A percentile compares a stretch with the other conserved stretches of the same genome.
Evolutionary conservation across 2,797 vertebrate species (phyloP).

Genomic region (Decapterus maruadsi): DNA sequence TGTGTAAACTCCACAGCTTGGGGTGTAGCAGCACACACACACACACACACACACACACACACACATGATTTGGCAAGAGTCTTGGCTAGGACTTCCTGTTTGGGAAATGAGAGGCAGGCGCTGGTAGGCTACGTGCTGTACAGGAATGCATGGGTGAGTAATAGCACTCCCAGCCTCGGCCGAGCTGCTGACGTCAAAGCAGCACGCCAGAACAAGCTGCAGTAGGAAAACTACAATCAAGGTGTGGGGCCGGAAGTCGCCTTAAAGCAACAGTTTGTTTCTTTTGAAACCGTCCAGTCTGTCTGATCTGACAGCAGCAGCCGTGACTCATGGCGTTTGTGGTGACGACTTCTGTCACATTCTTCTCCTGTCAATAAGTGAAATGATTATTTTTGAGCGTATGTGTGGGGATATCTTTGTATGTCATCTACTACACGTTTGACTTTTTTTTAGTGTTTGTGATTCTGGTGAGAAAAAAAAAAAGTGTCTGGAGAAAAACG

Average conservation of each 20-base stretch:
- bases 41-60: no score
- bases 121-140: constrained; percentile 69
- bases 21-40: constrained; percentile 26
- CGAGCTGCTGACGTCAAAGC: constrained; percentile 81
- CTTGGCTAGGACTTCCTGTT: constrained; percentile 77
- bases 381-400: neutral
- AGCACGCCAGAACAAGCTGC: constrained; percentile 76
- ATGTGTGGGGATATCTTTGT: neutral
- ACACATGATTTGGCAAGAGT: constrained; percentile 74
- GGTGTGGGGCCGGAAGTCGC: constrained; percentile 81
- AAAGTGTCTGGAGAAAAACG: constrained; percentile 1
- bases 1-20: constrained; percentile 48
- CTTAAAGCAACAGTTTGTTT: constrained; percentile 57
- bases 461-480: neutral
- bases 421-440: neutral
- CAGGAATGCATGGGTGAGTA: constrained; percentile 83
- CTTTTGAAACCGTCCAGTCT: constrained; percentile 44
- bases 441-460: neutral
- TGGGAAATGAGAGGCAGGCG: constrained; percentile 70
- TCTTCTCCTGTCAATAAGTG: neutral
- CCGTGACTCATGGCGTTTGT: constrained; percentile 45
- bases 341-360: neutral
- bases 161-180: constrained; percentile 79
- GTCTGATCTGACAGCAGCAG: constrained; percentile 10
- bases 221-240: constrained; percentile 82